Evolutionary conservation across 2,113 vertebrate species (phyloP).

Genomic region (Lycocorax pyrrhopterus): DNA sequence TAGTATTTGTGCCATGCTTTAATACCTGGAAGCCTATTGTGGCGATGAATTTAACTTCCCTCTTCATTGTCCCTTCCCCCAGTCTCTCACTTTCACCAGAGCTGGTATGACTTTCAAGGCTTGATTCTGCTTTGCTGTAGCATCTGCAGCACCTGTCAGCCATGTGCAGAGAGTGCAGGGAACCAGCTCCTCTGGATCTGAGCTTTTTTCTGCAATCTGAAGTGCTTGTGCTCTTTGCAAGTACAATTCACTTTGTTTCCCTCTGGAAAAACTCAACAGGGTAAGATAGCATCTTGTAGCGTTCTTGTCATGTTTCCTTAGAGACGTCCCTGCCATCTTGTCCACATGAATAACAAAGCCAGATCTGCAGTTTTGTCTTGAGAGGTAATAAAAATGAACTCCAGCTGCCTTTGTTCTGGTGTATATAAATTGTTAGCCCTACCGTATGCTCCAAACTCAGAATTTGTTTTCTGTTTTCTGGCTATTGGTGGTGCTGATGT

Average conservation of each 20-base stretch:
- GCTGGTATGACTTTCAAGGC: background rate
- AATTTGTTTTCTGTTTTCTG: conserved; percentile 29
- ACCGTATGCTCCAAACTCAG: background rate
- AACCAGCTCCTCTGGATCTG: accelerated
- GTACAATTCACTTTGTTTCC: background rate
- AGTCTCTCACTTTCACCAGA: background rate
- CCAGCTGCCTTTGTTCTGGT: conserved; percentile 46
- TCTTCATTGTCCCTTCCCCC: background rate
- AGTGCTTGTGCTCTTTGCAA: conserved; percentile 10
- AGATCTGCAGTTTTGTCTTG: conserved; percentile 39
- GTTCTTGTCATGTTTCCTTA: conserved; percentile 18
- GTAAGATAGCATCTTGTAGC: background rate
- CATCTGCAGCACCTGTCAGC: background rate
- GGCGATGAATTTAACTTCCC: background rate
- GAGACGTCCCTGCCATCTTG: background rate
- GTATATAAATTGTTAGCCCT: background rate
- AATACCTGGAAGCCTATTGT: background rate
- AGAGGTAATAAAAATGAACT: conserved; percentile 50
- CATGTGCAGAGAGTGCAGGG: background rate
- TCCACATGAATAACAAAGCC: conserved; percentile 36
- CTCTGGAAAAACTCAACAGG: conserved; percentile 4
- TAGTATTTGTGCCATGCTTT: background rate
- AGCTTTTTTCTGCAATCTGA: background rate
- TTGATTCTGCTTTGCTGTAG: background rate
- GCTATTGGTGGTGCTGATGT: conserved; percentile 67